Conservation (phyloP, 2,113 vertebrate species). For the Tichodroma muraria region DNA sequence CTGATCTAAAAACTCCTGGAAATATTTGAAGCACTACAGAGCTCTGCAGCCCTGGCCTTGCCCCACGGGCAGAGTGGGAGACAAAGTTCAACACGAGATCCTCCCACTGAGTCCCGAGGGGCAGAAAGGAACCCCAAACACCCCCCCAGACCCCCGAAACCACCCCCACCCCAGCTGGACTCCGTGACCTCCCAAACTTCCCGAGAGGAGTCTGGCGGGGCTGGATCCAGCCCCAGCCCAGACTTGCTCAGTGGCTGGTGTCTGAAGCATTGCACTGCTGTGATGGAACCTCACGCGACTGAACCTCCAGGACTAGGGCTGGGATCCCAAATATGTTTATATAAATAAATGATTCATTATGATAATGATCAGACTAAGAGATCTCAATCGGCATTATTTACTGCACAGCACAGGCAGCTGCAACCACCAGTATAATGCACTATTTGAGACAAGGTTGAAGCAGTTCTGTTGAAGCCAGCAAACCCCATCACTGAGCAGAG, state of each 20-base stretch:
- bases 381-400: neutral
- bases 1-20: neutral
- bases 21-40: neutral
- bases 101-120: neutral
- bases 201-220: neutral
- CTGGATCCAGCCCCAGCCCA: neutral
- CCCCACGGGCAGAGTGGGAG: neutral
- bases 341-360: neutral
- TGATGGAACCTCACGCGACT: neutral
- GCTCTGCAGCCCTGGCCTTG: neutral
- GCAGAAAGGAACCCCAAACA: neutral
- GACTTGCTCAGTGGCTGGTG: fast-evolving
- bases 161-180: neutral
- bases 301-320: neutral
- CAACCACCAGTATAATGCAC: fast-evolving
- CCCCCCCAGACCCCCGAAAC: neutral
- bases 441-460: fast-evolving
- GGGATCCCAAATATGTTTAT: neutral
- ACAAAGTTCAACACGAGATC: neutral
- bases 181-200: neutral
- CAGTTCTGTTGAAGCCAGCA: too few species aligned
- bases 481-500: too few species aligned
- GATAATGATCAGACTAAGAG: neutral
- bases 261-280: neutral
- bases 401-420: neutral